Evolutionary conservation across 2,113 vertebrate genomes (phyloP).

Genomic region (Vulpes ferrilata): DNA sequence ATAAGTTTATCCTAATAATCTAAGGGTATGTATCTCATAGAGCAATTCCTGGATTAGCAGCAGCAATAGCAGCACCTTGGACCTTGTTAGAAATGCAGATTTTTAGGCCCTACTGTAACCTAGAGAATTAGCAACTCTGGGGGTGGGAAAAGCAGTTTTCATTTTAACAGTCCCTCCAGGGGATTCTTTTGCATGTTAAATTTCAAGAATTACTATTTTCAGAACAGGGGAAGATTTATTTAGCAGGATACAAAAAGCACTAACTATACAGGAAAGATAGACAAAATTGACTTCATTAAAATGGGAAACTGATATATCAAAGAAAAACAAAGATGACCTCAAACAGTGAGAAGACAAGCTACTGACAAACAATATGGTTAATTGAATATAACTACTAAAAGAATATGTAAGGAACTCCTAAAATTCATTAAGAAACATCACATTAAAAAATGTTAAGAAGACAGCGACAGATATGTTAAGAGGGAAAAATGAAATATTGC

Average conservation of each 20-base stretch:
- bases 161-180: not conserved
- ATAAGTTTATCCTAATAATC: not conserved
- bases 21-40: not conserved
- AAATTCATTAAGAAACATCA: not conserved
- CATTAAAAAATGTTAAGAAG: not conserved
- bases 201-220: not conserved
- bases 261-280: not conserved
- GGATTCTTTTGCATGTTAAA: not conserved
- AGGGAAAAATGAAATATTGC: not conserved
- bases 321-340: not conserved
- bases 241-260: not conserved
- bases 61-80: not conserved
- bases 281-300: not conserved
- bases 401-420: not conserved
- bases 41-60: too few species aligned
- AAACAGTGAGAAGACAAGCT: not conserved
- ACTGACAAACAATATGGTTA: not conserved
- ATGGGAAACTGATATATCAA: not conserved
- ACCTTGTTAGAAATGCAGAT: not conserved
- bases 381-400: not conserved
- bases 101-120: not conserved
- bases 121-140: not conserved
- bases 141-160: too few species aligned
- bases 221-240: not conserved
- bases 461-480: not conserved